These are phyloP conservation scores for Cynocephalus volans DNA, from an alignment of 2,113 vertebrate species.

Conservation along the genomic window DNA sequence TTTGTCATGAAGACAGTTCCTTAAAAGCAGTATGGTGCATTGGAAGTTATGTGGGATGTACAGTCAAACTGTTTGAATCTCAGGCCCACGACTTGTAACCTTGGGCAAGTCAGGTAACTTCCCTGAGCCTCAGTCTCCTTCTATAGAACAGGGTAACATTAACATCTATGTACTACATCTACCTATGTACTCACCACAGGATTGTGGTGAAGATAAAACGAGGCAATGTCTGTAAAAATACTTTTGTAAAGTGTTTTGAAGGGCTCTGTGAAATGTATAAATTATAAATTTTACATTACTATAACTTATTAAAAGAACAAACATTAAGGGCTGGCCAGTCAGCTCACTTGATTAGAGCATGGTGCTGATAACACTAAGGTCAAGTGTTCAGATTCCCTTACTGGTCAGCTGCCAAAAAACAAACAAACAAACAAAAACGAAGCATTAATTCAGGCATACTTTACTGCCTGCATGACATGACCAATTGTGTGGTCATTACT, in stretches of 20 bases:
- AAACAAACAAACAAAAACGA: too few relatives aligned
- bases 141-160: background rate
- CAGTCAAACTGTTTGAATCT: background rate
- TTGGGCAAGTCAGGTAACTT: background rate
- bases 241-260: background rate
- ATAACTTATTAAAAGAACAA: background rate
- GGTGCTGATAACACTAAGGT: too few relatives aligned
- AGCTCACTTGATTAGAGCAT: too few relatives aligned
- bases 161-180: background rate
- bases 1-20: background rate
- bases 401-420: too few relatives aligned
- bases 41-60: background rate
- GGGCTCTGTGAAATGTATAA: background rate
- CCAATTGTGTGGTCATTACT: background rate
- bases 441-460: background rate
- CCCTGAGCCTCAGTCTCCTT: background rate
- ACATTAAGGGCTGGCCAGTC: too few relatives aligned
- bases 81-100: background rate
- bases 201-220: background rate
- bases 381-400: too few relatives aligned
- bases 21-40: background rate
- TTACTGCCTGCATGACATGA: background rate
- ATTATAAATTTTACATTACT: background rate
- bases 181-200: background rate
- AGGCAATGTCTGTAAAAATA: background rate